Evolutionary conservation across 2,113 vertebrate genomes (phyloP).

Genomic region (Regulus satrapa): DNA sequence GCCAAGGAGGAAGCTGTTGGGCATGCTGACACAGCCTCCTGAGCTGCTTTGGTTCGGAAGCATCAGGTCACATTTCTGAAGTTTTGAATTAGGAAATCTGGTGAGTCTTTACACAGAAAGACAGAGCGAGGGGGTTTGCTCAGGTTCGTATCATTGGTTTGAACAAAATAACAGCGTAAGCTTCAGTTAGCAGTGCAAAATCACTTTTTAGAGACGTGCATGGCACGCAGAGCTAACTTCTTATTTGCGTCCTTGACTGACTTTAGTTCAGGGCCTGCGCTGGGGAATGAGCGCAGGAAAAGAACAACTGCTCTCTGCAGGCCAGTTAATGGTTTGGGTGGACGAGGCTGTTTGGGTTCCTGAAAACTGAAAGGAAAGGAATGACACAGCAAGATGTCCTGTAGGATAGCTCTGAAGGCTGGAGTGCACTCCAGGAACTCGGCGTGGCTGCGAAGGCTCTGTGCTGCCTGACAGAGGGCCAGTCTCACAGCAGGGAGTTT

Average conservation of each 20-base stretch:
- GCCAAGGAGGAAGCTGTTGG: not conserved
- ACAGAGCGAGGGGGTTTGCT: not conserved
- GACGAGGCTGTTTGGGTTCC: not conserved
- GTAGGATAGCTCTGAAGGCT: not conserved
- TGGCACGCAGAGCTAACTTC: not conserved
- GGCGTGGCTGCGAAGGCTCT: not conserved
- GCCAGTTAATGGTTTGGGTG: not conserved
- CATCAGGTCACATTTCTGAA: not conserved
- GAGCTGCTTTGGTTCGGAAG: not conserved
- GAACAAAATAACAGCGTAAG: not conserved
- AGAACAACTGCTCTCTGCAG: not conserved
- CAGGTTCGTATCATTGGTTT: not conserved
- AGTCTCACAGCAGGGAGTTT: not conserved
- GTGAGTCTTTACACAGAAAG: not conserved
- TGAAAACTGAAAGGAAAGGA: not conserved
- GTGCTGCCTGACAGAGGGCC: not conserved
- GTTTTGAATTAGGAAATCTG: not conserved
- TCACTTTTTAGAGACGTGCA: not conserved
- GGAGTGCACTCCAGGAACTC: not conserved
- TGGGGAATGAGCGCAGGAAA: not conserved
- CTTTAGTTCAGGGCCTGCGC: not conserved
- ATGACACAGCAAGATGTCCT: conserved; percentile 61
- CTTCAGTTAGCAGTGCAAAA: not conserved
- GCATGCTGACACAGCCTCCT: not conserved
- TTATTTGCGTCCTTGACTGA: not conserved